Evolutionary conservation across 2,888 invertebrate genomes (phyloP).

Genomic region (Cryptocheilus praepositus): DNA sequence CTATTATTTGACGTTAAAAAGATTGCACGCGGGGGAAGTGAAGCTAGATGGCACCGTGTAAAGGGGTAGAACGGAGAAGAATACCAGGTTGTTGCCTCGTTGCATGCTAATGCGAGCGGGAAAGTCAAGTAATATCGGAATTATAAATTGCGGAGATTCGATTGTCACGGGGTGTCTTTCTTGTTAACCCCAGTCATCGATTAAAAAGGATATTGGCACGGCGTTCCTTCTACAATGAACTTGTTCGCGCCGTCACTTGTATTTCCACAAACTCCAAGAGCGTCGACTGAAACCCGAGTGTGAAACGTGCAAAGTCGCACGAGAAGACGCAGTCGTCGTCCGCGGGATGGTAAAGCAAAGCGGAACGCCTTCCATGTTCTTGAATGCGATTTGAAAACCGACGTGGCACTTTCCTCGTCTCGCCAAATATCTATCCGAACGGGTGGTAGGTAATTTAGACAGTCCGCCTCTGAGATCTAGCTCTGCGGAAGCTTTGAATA

Average conservation of each 20-base stretch:
- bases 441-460: constrained; percentile 29
- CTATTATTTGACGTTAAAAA: constrained; percentile 45
- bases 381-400: constrained; percentile 1
- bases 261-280: not conserved
- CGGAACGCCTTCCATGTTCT: not conserved
- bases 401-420: constrained; percentile 6
- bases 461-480: constrained; percentile 26
- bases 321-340: not conserved
- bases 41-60: not conserved
- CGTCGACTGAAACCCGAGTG: not conserved
- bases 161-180: constrained; percentile 16
- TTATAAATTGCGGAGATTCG: constrained; percentile 33
- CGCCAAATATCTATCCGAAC: constrained; percentile 35
- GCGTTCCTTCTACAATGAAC: not conserved
- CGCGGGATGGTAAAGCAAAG: not conserved
- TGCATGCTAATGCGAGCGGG: constrained; percentile 36
- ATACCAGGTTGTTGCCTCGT: constrained; percentile 24
- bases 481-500: constrained; percentile 4
- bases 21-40: constrained; percentile 30
- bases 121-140: constrained; percentile 12
- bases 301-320: not conserved
- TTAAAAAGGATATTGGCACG: constrained; percentile 16
- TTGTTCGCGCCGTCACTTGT: not conserved
- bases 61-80: not conserved
- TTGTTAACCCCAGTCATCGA: constrained; percentile 21